These are phyloP conservation scores for Ectemnius lituratus DNA, from an alignment of 2,888 invertebrate genomes.

Conservation along the genomic window DNA sequence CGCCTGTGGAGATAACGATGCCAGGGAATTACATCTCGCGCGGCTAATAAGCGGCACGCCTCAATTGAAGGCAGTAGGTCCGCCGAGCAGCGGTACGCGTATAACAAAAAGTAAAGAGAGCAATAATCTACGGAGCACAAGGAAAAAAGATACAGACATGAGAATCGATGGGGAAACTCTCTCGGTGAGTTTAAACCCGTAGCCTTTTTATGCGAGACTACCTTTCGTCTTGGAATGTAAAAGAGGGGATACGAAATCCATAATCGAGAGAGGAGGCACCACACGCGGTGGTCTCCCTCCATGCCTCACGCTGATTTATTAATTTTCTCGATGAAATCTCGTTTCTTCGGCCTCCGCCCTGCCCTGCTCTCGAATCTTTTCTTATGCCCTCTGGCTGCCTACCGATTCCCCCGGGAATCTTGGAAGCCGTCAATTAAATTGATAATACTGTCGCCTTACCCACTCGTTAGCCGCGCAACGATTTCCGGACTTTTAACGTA, in stretches of 20 bases:
- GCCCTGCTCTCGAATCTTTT: neutral
- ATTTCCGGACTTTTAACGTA: conserved; percentile 31
- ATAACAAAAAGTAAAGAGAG: neutral
- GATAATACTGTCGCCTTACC: conserved; percentile 55
- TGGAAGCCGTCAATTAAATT: conserved; percentile 61
- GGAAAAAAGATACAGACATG: conserved; percentile 6
- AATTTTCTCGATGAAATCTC: conserved; percentile 50
- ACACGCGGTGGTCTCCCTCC: conserved; percentile 39
- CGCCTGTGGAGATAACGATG: conserved; percentile 12
- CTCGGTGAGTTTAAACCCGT: conserved; percentile 22
- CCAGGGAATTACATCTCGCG: neutral
- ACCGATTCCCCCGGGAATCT: conserved; percentile 55
- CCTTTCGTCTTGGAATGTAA: conserved; percentile 50
- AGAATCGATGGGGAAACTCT: conserved; percentile 17
- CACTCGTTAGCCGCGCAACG: conserved; percentile 47
- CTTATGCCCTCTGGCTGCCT: conserved; percentile 17
- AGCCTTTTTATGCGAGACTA: conserved; percentile 47
- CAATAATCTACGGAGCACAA: neutral
- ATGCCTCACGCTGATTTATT: conserved; percentile 59
- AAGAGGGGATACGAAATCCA: conserved; percentile 50
- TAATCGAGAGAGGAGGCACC: conserved; percentile 43
- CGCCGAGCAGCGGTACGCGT: conserved; percentile 4
- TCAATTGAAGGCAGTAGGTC: neutral
- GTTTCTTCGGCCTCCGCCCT: conserved; percentile 24
- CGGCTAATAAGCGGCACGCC: conserved; percentile 34